Percentiles rank a stretch among this genome's conserved stretches.
Conservation (phyloP, 1,140 invertebrate species). For the Brachionus rubens region DNA sequence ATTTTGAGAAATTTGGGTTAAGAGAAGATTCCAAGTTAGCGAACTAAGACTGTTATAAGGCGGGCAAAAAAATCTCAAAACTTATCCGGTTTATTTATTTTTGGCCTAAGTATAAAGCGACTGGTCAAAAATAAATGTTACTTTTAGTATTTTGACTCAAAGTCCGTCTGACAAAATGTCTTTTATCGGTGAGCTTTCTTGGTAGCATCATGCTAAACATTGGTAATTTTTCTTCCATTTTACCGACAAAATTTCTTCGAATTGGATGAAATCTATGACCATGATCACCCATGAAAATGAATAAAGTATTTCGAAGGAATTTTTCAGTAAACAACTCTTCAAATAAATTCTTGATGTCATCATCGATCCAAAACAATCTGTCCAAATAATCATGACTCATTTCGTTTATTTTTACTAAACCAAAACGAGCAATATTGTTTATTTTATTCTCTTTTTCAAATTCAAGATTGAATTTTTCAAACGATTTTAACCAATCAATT, state of each 20-base stretch:
- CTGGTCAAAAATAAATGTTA: neutral
- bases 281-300: conserved; percentile 47
- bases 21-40: too few species aligned
- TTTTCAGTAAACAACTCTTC: conserved; percentile 5
- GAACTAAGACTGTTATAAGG: too few species aligned
- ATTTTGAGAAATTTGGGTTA: too few species aligned
- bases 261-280: conserved; percentile 39
- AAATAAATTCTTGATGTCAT: conserved; percentile 42
- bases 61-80: too few species aligned
- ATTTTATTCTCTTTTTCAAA: conserved; percentile 15
- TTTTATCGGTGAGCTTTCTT: neutral
- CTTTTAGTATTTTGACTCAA: conserved; percentile 33
- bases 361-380: conserved; percentile 38
- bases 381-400: conserved; percentile 47
- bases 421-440: conserved; percentile 5
- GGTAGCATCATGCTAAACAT: conserved; percentile 45
- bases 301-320: conserved; percentile 38
- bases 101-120: too few species aligned
- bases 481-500: conserved; percentile 29
- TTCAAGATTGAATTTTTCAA: conserved; percentile 31
- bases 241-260: conserved; percentile 33
- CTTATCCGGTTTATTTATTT: too few species aligned
- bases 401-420: conserved; percentile 44
- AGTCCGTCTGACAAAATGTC: neutral
- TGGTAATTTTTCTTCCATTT: conserved; percentile 47